Conservation (phyloP, 2,113 vertebrate species). For the Ovis aries region ARS-UI_Ramb_v3.0 NC_056056.1:11255501-11256000, state of each 20-base stretch:
- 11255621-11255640: background rate
- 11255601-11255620: background rate
- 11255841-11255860: slow-evolving; percentile 1
- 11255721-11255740: background rate
- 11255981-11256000: background rate
- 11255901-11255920: slow-evolving; percentile 14
- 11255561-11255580: background rate
- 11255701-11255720: slow-evolving; percentile 20
- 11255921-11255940: background rate
- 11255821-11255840: background rate
- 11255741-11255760: background rate
- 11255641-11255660: background rate
- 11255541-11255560: background rate
- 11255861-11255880: background rate
- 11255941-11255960: background rate
- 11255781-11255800: slow-evolving; percentile 10
- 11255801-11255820: background rate
- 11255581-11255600: background rate
- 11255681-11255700: background rate
- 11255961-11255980: slow-evolving; percentile 28
- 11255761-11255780: background rate
- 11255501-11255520: background rate
- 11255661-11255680: background rate
- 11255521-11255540: background rate
- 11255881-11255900: background rate